Conservation (phyloP, 2,113 vertebrate genomes). For the Planiliza haematocheilus region DNA sequence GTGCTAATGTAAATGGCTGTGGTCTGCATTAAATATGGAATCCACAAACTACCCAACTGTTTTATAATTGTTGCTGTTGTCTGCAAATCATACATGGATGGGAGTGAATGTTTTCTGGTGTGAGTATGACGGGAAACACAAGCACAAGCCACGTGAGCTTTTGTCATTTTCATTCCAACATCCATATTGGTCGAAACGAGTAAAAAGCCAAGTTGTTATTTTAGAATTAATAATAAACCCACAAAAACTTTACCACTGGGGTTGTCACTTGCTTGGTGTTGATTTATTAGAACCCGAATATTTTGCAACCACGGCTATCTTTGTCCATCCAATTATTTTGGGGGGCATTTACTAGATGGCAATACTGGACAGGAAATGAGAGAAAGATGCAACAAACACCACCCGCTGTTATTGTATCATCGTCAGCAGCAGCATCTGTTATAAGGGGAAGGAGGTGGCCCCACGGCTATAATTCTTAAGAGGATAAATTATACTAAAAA, state of each 20-base stretch:
- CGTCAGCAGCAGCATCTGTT: no score
- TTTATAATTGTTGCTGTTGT: not conserved
- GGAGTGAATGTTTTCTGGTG: not conserved
- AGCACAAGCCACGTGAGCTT: no score
- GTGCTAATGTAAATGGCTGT: not conserved
- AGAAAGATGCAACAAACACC: not conserved
- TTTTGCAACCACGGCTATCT: not conserved
- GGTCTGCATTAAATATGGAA: not conserved
- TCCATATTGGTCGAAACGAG: not conserved
- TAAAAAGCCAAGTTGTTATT: not conserved
- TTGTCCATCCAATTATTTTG: constrained; percentile 1
- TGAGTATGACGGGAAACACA: no score
- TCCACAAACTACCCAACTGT: not conserved
- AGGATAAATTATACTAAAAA: no score
- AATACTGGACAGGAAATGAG: constrained; percentile 3
- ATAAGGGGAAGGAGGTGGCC: no score
- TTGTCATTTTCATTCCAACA: not conserved
- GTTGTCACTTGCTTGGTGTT: not conserved
- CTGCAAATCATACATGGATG: not conserved
- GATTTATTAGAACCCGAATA: not conserved
- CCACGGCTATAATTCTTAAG: no score
- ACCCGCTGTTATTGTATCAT: no score
- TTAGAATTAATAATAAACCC: not conserved
- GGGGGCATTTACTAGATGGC: constrained; percentile 1
- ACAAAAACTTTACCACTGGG: not conserved